Base-by-base conservation (phyloP, 2,888 invertebrate genomes). In the Acleris cristana region DNA sequence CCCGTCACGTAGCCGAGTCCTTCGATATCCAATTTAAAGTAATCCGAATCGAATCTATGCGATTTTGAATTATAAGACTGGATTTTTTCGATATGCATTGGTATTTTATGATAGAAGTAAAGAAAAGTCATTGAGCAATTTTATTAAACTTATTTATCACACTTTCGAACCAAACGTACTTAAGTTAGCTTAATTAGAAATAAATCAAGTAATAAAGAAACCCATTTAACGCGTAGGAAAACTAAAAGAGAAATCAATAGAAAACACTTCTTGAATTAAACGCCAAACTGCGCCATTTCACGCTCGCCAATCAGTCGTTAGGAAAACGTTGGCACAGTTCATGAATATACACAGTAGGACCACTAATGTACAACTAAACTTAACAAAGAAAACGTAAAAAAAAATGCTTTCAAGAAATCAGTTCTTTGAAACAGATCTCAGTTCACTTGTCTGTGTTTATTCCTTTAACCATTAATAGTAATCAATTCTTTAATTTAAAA, bases 1-100 rank as follows among this genome's bases (percentile, higher is more conserved):
- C 71, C 70, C 74, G 76, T 78, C 87, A 87, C 87, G 87, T 86
- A 82, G 76, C 78, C 26, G 75, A 77, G 80, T 79, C 77, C 76
- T 79, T 75, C 65, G 72, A 76, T 75, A 72, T 76, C 74, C 78
- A 78, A 81, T 79, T 78, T 73, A 71, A 70, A 72, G 69, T 70
- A 69, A 72, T 72, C 71, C 70, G 70, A 69, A 66, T 67, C 64
- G 59, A 62, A 66, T 66, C 66, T 61, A 51, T n/a, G 19, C 61
- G 52, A 62, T 66, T 53, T 45, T 52, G 56, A 21, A 44, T 44
- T 23, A 57, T 65, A 18, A 49, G 40, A 61, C 44, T 52, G 34
- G 14, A 44, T 61, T 62, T 66, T 57, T 44, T 44, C 64, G 57
- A 66, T 66, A 52, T 52, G 21, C n/a, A 8, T 45, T 1, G 3